These are phyloP conservation scores for Struthio camelus DNA, from an alignment of 2,113 vertebrate species.

Conservation along the genomic window DNA sequence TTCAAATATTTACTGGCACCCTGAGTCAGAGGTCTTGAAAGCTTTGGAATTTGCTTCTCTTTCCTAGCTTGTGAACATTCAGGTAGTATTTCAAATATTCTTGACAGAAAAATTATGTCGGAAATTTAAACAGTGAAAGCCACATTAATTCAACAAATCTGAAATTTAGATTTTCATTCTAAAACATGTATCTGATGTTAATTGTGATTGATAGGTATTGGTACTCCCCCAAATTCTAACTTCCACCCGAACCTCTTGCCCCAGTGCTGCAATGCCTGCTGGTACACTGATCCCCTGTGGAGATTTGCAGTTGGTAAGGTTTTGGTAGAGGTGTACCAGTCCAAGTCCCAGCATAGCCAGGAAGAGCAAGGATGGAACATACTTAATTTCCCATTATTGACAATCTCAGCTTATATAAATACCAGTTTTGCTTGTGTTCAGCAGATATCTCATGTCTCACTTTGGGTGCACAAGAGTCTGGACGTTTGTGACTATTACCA, in stretches of 20 bases:
- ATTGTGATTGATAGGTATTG: neutral
- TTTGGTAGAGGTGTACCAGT: neutral
- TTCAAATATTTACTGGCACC: neutral
- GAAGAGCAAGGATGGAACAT: neutral
- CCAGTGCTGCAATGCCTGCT: neutral
- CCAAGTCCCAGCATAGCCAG: neutral
- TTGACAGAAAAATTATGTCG: neutral
- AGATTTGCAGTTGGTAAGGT: rapidly evolving
- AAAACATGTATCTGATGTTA: neutral
- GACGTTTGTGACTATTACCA: neutral
- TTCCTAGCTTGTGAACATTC: neutral
- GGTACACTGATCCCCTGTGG: rapidly evolving
- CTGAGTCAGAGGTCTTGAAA: neutral
- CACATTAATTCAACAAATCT: neutral
- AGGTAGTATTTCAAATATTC: neutral
- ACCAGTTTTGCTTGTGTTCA: neutral
- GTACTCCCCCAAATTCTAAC: neutral
- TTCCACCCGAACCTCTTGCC: neutral
- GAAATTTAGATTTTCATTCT: neutral
- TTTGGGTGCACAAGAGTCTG: neutral
- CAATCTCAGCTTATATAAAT: neutral
- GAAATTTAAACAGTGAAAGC: neutral
- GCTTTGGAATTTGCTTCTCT: neutral
- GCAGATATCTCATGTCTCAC: no score
- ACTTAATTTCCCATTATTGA: neutral